A percentile compares a stretch with the other conserved stretches of the same genome.
Evolutionary conservation across 2,797 vertebrate species (phyloP).

Genomic region (Nasua narica): DNA sequence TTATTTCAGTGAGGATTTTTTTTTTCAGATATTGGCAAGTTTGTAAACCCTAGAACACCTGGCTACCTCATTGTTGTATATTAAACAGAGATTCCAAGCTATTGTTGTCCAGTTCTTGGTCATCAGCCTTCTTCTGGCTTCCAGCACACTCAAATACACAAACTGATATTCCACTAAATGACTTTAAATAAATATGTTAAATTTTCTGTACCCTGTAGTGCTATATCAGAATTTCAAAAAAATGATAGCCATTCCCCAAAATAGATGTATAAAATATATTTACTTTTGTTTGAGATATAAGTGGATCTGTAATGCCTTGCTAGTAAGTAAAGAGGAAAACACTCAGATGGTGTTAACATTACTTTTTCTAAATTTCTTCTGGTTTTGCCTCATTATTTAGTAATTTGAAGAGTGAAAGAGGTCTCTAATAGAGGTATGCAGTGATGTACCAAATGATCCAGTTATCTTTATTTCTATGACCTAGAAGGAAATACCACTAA

Average conservation of each 20-base stretch:
- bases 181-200: neutral
- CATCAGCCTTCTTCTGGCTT: neutral
- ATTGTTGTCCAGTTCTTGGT: neutral
- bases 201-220: neutral
- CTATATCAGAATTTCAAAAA: neutral
- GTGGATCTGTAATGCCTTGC: neutral
- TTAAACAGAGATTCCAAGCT: neutral
- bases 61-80: neutral
- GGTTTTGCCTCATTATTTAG: constrained; percentile 44
- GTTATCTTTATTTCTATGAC: constrained; percentile 26
- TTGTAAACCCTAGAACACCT: neutral
- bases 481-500: constrained; percentile 20
- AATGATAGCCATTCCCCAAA: neutral
- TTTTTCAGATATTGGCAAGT: neutral
- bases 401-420: constrained; percentile 19
- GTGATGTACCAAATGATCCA: constrained; percentile 4
- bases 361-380: constrained; percentile 35
- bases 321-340: neutral
- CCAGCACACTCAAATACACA: neutral
- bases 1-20: neutral
- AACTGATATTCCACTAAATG: neutral
- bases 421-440: neutral
- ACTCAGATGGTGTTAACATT: neutral
- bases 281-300: constrained; percentile 31
- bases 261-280: neutral